phyloP scores from a whole-genome alignment of 2,113 vertebrate genomes.

The Gasterosteus aculeatus region DNA sequence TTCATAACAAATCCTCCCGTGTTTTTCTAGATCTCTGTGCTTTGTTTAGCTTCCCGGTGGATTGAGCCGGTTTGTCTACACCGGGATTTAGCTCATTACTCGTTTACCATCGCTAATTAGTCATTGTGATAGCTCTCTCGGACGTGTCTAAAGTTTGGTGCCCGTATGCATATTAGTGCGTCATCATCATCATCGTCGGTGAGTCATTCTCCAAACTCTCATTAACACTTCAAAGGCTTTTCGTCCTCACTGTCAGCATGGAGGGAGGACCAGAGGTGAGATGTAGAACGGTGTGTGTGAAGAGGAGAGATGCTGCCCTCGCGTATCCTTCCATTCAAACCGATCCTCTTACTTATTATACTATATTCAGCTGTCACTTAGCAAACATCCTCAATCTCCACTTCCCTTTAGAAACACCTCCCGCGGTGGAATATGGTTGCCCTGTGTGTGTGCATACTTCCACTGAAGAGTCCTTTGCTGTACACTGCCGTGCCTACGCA shows the following conservation, averaged over 20 bases:
- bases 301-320: constrained; percentile 1
- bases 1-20: constrained; percentile 20
- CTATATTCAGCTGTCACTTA: constrained; percentile 11
- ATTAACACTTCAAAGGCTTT: constrained; percentile 61
- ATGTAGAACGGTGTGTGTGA: constrained; percentile 17
- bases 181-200: constrained; percentile 44
- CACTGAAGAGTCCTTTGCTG: constrained; percentile 66
- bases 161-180: constrained; percentile 44
- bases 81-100: constrained; percentile 54
- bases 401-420: constrained; percentile 16
- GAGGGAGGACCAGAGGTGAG: constrained; percentile 26
- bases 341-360: background rate
- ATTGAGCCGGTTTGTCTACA: constrained; percentile 29
- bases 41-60: constrained; percentile 36
- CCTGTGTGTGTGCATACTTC: constrained; percentile 35
- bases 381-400: background rate
- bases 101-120: constrained; percentile 62
- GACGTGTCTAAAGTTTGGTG: constrained; percentile 41
- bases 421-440: constrained; percentile 8
- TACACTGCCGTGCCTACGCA: constrained; percentile 39
- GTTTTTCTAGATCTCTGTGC: constrained; percentile 34
- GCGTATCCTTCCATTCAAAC: constrained; percentile 4
- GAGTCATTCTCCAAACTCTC: constrained; percentile 63
- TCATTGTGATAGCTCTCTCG: constrained; percentile 42
- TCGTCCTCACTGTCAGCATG: constrained; percentile 27